Percentiles rank a stretch among this genome's conserved stretches.
Evolutionary conservation across 2,888 invertebrate genomes (phyloP).

Genomic region (Argyra leucocephala): DNA sequence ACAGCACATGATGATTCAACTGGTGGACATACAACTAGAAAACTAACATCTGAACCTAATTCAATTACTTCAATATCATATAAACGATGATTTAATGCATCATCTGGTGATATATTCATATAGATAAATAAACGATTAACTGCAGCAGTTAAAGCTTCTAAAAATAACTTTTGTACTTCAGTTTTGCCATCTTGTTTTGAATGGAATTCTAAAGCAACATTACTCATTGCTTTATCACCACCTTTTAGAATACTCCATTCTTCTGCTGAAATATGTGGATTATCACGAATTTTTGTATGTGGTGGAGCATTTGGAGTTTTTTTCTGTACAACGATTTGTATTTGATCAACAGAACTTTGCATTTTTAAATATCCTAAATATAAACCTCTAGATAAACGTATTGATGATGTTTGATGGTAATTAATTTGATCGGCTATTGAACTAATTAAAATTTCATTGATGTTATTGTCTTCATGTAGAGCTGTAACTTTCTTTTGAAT

Average conservation of each 20-base stretch:
- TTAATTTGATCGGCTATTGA: conserved; percentile 72
- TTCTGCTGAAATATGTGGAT: conserved; percentile 91
- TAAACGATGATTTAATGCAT: conserved; percentile 65
- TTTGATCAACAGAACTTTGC: conserved; percentile 89
- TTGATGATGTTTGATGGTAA: conserved; percentile 60
- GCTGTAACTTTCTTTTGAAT: conserved; percentile 68
- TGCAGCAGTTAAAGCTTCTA: conserved; percentile 65
- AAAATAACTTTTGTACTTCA: conserved; percentile 71
- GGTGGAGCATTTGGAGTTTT: conserved; percentile 92
- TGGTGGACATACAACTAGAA: conserved; percentile 85
- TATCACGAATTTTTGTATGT: conserved; percentile 83
- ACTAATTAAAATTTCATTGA: conserved; percentile 74
- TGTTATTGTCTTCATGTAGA: conserved; percentile 63
- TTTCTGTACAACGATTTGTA: conserved; percentile 84
- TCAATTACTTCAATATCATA: conserved; percentile 93
- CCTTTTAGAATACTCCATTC: conserved; percentile 88
- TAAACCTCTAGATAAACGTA: conserved; percentile 74
- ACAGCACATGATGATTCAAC: conserved; percentile 87
- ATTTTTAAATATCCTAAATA: conserved; percentile 95
- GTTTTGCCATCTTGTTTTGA: conserved; percentile 48
- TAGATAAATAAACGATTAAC: conserved; percentile 66
- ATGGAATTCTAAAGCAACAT: conserved; percentile 34
- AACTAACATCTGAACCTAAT: conserved; percentile 79
- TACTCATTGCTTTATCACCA: conserved; percentile 43
- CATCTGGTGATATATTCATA: conserved; percentile 66